Evolutionary conservation across 1,140 invertebrate genomes (phyloP).

Genomic region (Euura lappo): DNA sequence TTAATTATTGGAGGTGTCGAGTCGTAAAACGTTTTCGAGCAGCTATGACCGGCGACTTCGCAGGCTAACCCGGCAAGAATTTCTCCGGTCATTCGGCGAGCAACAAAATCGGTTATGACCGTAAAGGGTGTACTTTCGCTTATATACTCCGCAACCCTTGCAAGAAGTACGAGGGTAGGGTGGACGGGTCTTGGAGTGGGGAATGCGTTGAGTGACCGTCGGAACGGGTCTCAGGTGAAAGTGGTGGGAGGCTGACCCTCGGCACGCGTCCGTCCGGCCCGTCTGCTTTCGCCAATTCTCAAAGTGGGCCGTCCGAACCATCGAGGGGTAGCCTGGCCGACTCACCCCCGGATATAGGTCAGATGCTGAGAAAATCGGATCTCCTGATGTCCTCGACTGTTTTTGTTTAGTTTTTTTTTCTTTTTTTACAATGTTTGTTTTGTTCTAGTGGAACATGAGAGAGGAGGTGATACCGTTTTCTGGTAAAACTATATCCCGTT

Average conservation of each 20-base stretch:
- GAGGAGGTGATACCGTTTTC: too few relatives aligned
- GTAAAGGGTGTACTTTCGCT: constrained; percentile 26
- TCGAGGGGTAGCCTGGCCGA: not conserved
- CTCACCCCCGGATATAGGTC: not conserved
- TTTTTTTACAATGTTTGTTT: too few relatives aligned
- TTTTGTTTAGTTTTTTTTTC: not conserved
- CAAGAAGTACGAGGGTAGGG: constrained; percentile 19
- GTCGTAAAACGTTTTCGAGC: constrained; percentile 2
- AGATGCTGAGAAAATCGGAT: not conserved
- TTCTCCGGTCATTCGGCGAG: constrained; percentile 16
- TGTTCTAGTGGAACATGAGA: too few relatives aligned
- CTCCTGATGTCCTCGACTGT: not conserved
- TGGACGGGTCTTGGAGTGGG: constrained; percentile 29
- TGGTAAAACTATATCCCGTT: too few relatives aligned
- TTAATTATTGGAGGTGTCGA: not conserved
- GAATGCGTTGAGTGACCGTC: constrained; percentile 24
- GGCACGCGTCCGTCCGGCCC: constrained; percentile 29
- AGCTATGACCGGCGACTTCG: not conserved
- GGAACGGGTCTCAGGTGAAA: constrained; percentile 4
- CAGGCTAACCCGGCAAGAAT: constrained; percentile 19
- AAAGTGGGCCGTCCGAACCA: constrained; percentile 10
- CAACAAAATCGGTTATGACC: constrained; percentile 13
- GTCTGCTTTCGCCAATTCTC: constrained; percentile 16
- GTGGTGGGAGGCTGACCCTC: constrained; percentile 11
- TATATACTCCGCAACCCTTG: constrained; percentile 42